Conservation (phyloP, 2,113 vertebrate species). For the Hippocampus guttulatus region DNA sequence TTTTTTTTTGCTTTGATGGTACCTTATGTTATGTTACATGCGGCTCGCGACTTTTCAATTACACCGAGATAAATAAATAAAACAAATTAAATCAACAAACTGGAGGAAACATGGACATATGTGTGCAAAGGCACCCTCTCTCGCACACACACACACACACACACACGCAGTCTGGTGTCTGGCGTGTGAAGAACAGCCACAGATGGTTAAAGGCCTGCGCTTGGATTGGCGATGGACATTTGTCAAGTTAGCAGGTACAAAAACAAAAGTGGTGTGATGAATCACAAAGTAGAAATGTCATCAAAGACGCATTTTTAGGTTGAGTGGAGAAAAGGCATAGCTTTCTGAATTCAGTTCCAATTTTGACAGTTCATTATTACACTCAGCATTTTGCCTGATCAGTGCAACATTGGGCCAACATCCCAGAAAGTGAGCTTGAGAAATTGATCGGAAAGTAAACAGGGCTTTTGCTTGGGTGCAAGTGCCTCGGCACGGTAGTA, state of each 20-base stretch:
- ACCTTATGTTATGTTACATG: not conserved
- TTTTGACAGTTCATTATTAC: not conserved
- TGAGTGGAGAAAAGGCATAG: too few relatives aligned
- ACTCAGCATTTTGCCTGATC: not conserved
- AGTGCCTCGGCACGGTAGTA: too few relatives aligned
- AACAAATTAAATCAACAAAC: constrained; percentile 26
- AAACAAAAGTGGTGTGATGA: constrained; percentile 2
- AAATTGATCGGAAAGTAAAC: too few relatives aligned
- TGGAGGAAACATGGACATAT: constrained; percentile 25
- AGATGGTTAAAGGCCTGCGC: constrained; percentile 53
- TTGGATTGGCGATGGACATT: constrained; percentile 24
- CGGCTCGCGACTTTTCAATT: not conserved
- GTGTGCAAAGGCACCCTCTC: constrained; percentile 18
- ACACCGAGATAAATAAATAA: constrained; percentile 12
- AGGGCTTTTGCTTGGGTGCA: too few relatives aligned
- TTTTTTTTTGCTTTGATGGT: not conserved
- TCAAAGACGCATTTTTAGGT: not conserved
- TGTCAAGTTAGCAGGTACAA: constrained; percentile 28
- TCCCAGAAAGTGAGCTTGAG: too few relatives aligned
- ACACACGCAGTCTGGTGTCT: constrained; percentile 13
- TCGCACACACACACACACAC: constrained; percentile 11
- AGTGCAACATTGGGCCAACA: too few relatives aligned
- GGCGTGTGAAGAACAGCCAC: constrained; percentile 34
- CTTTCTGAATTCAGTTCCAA: not conserved
- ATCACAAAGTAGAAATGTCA: not conserved